phyloP scores from a whole-genome alignment of 2,113 vertebrate genomes.

The Mesoclemmys tuberculata region DNA sequence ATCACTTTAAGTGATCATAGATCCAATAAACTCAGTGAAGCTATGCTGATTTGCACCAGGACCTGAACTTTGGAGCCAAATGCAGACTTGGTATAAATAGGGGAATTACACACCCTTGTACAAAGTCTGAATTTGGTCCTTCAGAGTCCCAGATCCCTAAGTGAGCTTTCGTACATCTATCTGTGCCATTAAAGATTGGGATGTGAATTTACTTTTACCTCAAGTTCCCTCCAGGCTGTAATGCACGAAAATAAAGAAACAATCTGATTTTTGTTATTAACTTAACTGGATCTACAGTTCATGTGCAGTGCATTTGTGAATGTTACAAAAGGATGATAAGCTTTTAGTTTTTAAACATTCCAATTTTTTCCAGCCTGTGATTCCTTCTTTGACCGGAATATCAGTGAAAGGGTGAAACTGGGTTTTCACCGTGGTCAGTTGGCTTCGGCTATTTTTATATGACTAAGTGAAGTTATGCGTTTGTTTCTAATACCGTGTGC shows the following conservation, averaged over 20 bases:
- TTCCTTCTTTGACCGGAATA: not conserved
- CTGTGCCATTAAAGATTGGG: not conserved
- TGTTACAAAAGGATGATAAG: not conserved
- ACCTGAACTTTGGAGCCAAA: not conserved
- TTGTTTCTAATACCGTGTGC: not conserved
- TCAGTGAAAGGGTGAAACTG: not conserved
- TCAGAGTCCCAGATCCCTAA: not conserved
- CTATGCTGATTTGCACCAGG: not conserved
- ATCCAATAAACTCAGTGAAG: too few species aligned
- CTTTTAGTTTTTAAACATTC: not conserved
- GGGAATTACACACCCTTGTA: not conserved
- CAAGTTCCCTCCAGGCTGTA: not conserved
- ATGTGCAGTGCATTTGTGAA: not conserved
- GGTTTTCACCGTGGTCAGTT: not conserved
- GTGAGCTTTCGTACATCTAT: not conserved
- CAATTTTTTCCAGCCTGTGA: not conserved
- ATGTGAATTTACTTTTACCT: not conserved
- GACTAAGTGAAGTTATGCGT: not conserved
- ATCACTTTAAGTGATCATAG: too few species aligned
- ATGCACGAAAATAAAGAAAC: not conserved
- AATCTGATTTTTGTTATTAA: not conserved
- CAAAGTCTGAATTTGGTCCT: not conserved
- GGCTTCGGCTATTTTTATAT: not conserved
- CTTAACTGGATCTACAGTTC: not conserved
- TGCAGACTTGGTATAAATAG: not conserved